These are phyloP conservation scores for Epistrophella euchroma DNA, from an alignment of 2,888 invertebrate species.

Conservation along the genomic window DNA sequence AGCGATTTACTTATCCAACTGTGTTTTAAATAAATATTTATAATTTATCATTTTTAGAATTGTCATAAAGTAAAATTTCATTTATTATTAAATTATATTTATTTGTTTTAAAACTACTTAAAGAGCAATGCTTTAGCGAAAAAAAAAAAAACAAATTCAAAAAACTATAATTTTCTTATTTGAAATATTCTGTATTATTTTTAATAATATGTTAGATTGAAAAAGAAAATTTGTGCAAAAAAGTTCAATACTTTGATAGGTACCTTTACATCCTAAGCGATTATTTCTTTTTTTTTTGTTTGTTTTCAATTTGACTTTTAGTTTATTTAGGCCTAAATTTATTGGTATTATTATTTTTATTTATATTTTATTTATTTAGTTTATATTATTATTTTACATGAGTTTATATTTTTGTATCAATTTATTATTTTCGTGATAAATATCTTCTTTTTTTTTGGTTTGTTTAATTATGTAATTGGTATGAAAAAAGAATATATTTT, in stretches of 20 bases:
- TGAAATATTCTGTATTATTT: neutral
- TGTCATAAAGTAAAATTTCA: neutral
- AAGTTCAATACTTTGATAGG: neutral
- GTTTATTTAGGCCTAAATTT: conserved; percentile 68
- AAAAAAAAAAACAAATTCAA: conserved; percentile 14
- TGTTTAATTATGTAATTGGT: conserved; percentile 35
- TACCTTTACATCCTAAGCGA: conserved; percentile 72
- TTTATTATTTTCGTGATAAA: conserved; percentile 51
- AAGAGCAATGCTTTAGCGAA: conserved; percentile 65
- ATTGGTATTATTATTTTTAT: neutral
- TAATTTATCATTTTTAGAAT: neutral
- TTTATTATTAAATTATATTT: no score
- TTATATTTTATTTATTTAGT: conserved; percentile 26
- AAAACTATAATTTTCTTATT: neutral
- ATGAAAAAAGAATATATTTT: conserved; percentile 54
- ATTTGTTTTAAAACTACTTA: neutral
- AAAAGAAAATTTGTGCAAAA: conserved; percentile 12
- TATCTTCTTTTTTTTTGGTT: conserved; percentile 33
- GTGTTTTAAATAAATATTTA: conserved; percentile 2
- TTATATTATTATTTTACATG: conserved; percentile 59
- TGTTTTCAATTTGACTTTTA: conserved; percentile 69
- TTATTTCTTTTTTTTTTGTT: conserved; percentile 42
- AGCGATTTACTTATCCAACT: conserved; percentile 67
- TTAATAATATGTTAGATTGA: conserved; percentile 34
- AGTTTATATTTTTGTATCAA: conserved; percentile 32